phyloP scores from a whole-genome alignment of 2,113 vertebrate species.

The Pangasianodon hypophthalmus region DNA sequence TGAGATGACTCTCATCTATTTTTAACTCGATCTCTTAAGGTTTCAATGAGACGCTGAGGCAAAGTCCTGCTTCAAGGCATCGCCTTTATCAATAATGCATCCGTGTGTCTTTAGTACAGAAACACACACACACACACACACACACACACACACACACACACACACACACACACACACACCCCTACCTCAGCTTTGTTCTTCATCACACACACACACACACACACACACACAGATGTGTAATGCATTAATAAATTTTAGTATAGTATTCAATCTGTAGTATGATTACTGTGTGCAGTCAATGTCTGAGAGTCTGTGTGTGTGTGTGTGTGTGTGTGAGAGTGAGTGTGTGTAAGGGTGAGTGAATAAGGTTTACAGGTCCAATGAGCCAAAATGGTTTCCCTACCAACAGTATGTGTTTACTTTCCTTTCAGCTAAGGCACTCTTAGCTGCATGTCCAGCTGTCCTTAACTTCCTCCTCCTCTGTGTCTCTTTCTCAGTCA shows the following conservation, averaged over 20 bases:
- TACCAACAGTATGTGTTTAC: slow-evolving; percentile 11
- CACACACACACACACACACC: slow-evolving; percentile 9
- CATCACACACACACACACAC: neutral
- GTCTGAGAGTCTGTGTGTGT: neutral
- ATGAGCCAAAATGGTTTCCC: slow-evolving; percentile 25
- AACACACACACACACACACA: slow-evolving; percentile 24
- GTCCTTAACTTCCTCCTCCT: neutral
- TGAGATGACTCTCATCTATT: slow-evolving; percentile 60
- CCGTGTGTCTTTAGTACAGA: slow-evolving; percentile 42
- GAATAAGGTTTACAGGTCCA: slow-evolving; percentile 15
- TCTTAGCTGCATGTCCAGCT: neutral
- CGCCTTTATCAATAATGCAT: slow-evolving; percentile 58
- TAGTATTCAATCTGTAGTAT: neutral
- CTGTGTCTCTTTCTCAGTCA: neutral
- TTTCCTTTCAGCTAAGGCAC: neutral
- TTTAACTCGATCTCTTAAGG: slow-evolving; percentile 57
- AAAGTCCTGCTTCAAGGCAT: slow-evolving; percentile 54
- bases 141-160: slow-evolving; percentile 16
- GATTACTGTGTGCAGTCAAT: neutral
- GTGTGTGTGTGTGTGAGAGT: neutral
- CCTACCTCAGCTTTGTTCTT: slow-evolving; percentile 1
- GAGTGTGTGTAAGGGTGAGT: neutral
- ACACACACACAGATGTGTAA: neutral
- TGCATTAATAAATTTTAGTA: neutral
- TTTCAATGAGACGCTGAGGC: slow-evolving; percentile 50